Base-by-base conservation (phyloP, 2,113 vertebrate genomes). In the Zootoca vivipara region DNA sequence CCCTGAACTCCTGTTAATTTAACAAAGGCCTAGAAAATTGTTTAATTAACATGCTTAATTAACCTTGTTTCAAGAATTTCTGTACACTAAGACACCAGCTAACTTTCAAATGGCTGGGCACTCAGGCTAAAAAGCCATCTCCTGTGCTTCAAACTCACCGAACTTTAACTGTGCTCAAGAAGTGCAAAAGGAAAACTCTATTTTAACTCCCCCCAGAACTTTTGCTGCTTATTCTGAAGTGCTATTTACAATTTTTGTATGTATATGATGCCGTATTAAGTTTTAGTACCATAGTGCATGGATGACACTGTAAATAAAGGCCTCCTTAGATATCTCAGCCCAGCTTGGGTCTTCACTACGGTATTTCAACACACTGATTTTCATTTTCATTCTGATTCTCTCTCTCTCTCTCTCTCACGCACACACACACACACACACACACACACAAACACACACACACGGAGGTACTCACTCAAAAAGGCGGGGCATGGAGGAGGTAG, bases 11-110 rank as follows among this genome's bases (percentile, higher is more conserved):
- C 26, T 42, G n/a, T 83, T 40, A 9, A 69, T 89, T 85, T 85
- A 78, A 65, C 79, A 91, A 65, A 92, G 90, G 78, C 30, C 75
- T 83, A 58, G 81, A 35, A 90, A 89, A 92, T 35, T 20, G 0
- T 42, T 85, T 85, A 91, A 90, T 87, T 89, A 70, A 56, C 33
- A 89, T 18, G 38, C 75, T 88, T 82, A 86, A 92, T 0, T 2
- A 88, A 78, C 42, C 78, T 69, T 58, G 1, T 69, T 85, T 85
- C 26, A 86, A 52, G 18, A 89, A n/a, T 52, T 92, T 89, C 15
- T 91, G 52, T 30, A 72, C 77, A 33, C 35, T 79, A 8, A 24
- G 52, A 35, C 46, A 73, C 26, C 46, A 0, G 0, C 46, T 38
- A 77, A 56, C 64, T 74, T 85, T 67, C 81, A 87, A 81, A n/a